Evolutionary conservation across 2,888 invertebrate species (phyloP).

Genomic region (Drosophila kambysellisi): DNA sequence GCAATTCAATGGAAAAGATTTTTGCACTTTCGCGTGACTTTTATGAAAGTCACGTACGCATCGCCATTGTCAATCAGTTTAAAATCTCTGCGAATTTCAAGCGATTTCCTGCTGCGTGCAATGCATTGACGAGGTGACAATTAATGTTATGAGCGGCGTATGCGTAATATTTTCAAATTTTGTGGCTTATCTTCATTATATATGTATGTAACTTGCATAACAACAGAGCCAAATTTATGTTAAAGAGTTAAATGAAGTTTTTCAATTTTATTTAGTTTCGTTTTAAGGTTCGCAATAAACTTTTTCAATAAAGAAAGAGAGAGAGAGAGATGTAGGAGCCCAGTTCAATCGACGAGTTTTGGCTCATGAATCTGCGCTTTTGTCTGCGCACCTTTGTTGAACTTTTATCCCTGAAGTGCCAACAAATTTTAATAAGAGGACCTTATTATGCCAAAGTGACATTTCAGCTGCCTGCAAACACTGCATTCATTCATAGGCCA

Average conservation of each 20-base stretch:
- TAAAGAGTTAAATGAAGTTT: slow-evolving; percentile 15
- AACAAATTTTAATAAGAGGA: slow-evolving; percentile 62
- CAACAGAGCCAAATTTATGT: slow-evolving; percentile 35
- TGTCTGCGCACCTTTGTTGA: slow-evolving; percentile 65
- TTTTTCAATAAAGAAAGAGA: background rate
- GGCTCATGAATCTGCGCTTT: slow-evolving; percentile 45
- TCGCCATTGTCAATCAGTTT: slow-evolving; percentile 44
- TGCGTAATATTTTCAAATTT: slow-evolving; percentile 47
- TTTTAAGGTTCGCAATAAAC: background rate
- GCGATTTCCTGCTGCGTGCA: slow-evolving; percentile 41
- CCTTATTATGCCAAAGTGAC: slow-evolving; percentile 71
- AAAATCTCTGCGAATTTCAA: slow-evolving; percentile 44
- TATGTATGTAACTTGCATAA: slow-evolving; percentile 10
- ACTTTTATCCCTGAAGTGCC: slow-evolving; percentile 36
- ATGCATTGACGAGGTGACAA: slow-evolving; percentile 35
- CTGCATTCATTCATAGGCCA: slow-evolving; percentile 24
- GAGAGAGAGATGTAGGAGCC: background rate
- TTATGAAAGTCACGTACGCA: slow-evolving; percentile 49
- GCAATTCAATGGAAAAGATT: slow-evolving; percentile 23
- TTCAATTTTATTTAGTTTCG: slow-evolving; percentile 15
- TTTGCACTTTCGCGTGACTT: slow-evolving; percentile 31
- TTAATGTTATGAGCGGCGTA: slow-evolving; percentile 42
- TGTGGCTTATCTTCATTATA: slow-evolving; percentile 22
- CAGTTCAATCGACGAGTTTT: slow-evolving; percentile 35
- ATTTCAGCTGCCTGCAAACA: slow-evolving; percentile 45